Evolutionary conservation across 92 coral and sea anemone species (phyloP), one percentile per base, ranked within the genome.

Genomic region (Paramuricea clavata): DNA sequence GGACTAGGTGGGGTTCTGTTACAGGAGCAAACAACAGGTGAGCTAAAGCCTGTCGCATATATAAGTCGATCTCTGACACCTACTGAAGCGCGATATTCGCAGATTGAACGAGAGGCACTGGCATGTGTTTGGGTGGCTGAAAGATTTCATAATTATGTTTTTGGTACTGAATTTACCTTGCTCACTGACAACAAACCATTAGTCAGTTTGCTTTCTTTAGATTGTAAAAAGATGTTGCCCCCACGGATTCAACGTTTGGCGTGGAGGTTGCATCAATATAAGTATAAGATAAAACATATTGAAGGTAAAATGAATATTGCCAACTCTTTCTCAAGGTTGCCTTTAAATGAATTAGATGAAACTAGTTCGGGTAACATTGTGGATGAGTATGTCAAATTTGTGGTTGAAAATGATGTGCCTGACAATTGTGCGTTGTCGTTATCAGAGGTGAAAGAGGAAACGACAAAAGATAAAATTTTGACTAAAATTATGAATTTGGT

Each of bases 231-330:
- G 80, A 49, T 19, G 21, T 57, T 87, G 36, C 87, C 83, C 0
- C 82, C 73, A 33, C 50, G 90, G 8, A 88, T 74, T 52, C 88
- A 88, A 65, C 91, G 90, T 34, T 70, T 87, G 17, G 76, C 90
- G 4, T 78, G 79, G 82, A 59, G 89, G 22, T 31, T 85, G 31
- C 83, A 85, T 49, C 88, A 85, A 23, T 85, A 85, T n/a, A 73
- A 22, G 13, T 84, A 69, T 56, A 33, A 44, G 12, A 84, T 50
- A n/a, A n/a, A 49, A 15, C 49, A 83, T 50, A 49, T 83, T 43
- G 22, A 12, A 2, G 83, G 71, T 0, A 27, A 78, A 54, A 21
- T 52, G 36, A 78, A 78, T 43, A 80, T 80, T 65, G 85, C 85
- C 5, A 74, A 76, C 42, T 80, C 74, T 43, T 80, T 17, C n/a